Evolutionary conservation across 2,113 vertebrate genomes (phyloP), one percentile per base, ranked within the genome.

Genomic region (Neolamprologus brichardi): DNA sequence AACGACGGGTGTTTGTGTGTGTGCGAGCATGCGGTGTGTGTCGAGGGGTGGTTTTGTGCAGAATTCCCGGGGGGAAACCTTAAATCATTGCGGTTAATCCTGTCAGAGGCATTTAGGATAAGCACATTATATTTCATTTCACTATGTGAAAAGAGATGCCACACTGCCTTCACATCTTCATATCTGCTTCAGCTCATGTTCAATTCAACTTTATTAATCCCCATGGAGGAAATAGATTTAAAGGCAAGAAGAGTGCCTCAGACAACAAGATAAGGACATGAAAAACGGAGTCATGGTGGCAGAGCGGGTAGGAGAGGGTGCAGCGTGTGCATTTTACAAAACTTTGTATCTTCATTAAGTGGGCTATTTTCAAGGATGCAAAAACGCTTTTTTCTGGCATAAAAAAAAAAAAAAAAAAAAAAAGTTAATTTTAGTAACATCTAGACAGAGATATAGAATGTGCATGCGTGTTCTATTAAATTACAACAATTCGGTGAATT

Each of bases 81-180:
- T 93, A 90, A 95, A 95, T 95, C 34, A 75, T 86, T 56, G 87
- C 28, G 54, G 92, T 95, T 96, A 96, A 96, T 96, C 94, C 94
- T 93, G 94, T 96, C 94, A 93, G 83, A 83, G 81, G 88, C 91
- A 92, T 95, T 95, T 79, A 87, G 92, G 92, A 94, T 94, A 94
- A 95, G 91, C 91, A 91, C 86, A 89, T 96, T 95, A 95, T 87
- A 91, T 92, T 91, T 95, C 37, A 94, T 94, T 95, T 93, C 85
- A 93, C 51, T 90, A 90, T 56, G 87, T 93, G 84, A 94, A 95
- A 92, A 92, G 90, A 92, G 86, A 93, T 79, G 94, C 91, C 91
- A 92, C 90, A 89, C 46, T 93, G 87, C 85, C 82, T 86, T 87
- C 28, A 58, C 92, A 90, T 95, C 88, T 86, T 85, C 88, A 82